These are phyloP conservation scores for Homalodisca vitripennis DNA, from an alignment of 1,140 invertebrate species.

Conservation along the genomic window DNA sequence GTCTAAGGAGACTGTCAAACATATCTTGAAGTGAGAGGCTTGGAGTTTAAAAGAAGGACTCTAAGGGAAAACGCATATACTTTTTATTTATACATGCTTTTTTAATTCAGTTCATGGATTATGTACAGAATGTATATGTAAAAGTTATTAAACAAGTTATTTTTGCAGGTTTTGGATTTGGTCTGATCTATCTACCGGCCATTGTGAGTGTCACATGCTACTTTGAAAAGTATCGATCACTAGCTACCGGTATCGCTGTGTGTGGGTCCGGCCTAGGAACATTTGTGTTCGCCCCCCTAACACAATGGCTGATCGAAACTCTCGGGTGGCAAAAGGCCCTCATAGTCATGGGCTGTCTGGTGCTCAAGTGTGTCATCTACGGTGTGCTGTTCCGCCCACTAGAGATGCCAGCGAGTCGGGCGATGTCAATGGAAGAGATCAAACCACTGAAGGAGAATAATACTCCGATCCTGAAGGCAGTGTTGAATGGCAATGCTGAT, in stretches of 20 bases:
- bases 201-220: constrained; percentile 94
- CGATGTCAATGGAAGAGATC: constrained; percentile 11
- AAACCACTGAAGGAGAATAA: constrained; percentile 9
- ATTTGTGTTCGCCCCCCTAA: constrained; percentile 77
- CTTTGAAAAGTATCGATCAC: constrained; percentile 86
- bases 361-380: constrained; percentile 82
- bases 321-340: constrained; percentile 65
- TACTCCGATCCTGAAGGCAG: background rate
- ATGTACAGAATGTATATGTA: too few relatives aligned
- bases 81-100: too few relatives aligned
- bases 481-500: constrained; percentile 3
- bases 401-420: background rate
- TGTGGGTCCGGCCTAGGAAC: constrained; percentile 91
- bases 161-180: constrained; percentile 81
- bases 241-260: constrained; percentile 92
- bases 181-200: constrained; percentile 91
- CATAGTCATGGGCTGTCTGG: constrained; percentile 43
- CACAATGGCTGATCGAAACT: constrained; percentile 58
- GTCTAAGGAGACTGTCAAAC: too few relatives aligned
- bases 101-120: too few relatives aligned
- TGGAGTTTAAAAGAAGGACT: too few relatives aligned
- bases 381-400: constrained; percentile 77
- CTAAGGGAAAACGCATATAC: too few relatives aligned
- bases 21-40: too few relatives aligned
- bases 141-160: too few relatives aligned